Evolutionary conservation across 2,888 invertebrate species (phyloP).

Genomic region (Brachyptera putata): DNA sequence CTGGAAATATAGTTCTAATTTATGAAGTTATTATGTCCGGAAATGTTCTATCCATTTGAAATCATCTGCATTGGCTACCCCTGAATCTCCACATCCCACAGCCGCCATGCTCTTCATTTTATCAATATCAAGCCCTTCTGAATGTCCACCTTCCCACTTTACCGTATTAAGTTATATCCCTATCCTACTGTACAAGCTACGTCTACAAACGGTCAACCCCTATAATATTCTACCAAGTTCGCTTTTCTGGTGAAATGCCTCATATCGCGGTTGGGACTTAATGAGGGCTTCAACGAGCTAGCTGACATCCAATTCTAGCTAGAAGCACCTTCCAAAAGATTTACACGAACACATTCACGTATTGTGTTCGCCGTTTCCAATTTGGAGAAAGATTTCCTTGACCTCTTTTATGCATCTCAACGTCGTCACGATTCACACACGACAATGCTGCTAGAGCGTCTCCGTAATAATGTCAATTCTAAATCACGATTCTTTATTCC

Average conservation of each 20-base stretch:
- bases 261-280: not conserved
- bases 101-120: conserved; percentile 6
- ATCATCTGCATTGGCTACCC: too few relatives aligned
- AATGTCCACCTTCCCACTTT: too few relatives aligned
- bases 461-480: conserved; percentile 18
- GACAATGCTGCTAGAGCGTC: not conserved
- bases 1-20: too few relatives aligned
- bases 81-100: conserved; percentile 1
- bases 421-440: too few relatives aligned
- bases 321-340: not conserved
- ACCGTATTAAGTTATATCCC: too few relatives aligned
- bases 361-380: conserved; percentile 11
- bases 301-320: conserved; percentile 10
- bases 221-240: not conserved
- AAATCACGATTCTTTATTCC: conserved; percentile 12
- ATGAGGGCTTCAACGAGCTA: not conserved
- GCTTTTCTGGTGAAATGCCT: not conserved
- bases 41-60: too few relatives aligned
- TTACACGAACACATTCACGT: not conserved
- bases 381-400: conserved; percentile 3
- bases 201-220: conserved; percentile 16
- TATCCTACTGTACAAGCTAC: too few relatives aligned
- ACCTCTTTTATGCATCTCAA: conserved; percentile 12
- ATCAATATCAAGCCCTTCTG: not conserved
- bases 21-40: too few relatives aligned